phyloP scores from a whole-genome alignment of 2,888 invertebrate species.

The Yponomeuta malinellus region DNA sequence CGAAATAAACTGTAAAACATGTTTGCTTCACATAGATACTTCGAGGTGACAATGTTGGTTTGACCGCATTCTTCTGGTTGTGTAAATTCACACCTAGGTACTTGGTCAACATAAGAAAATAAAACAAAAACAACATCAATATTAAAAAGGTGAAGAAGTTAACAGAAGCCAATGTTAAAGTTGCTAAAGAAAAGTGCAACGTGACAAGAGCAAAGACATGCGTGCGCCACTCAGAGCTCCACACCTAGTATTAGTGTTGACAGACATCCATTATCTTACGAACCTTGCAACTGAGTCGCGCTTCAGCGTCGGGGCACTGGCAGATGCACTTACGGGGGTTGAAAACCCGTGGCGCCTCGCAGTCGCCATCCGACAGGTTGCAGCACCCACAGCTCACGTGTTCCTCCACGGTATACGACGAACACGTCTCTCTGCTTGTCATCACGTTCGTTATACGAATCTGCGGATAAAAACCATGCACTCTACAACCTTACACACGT shows the following conservation, averaged over 20 bases:
- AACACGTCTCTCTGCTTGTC: conserved; percentile 56
- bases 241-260: conserved; percentile 32
- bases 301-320: conserved; percentile 62
- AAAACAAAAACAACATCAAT: conserved; percentile 13
- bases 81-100: conserved; percentile 5
- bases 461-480: conserved; percentile 32
- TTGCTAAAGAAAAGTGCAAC: conserved; percentile 5
- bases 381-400: conserved; percentile 62
- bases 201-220: conserved; percentile 10
- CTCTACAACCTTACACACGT: neutral
- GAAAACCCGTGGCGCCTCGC: conserved; percentile 48
- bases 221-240: conserved; percentile 5
- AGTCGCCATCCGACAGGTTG: conserved; percentile 39
- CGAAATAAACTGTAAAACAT: conserved; percentile 21
- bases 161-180: conserved; percentile 6
- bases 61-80: conserved; percentile 23
- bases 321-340: conserved; percentile 72
- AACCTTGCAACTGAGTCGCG: conserved; percentile 59
- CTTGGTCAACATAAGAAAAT: neutral
- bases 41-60: conserved; percentile 24
- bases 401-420: conserved; percentile 54
- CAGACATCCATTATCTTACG: conserved; percentile 70
- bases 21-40: conserved; percentile 20
- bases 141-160: neutral
- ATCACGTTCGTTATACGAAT: conserved; percentile 58